phyloP scores from a whole-genome alignment of 2,888 invertebrate species.

The Furcula furcula region DNA sequence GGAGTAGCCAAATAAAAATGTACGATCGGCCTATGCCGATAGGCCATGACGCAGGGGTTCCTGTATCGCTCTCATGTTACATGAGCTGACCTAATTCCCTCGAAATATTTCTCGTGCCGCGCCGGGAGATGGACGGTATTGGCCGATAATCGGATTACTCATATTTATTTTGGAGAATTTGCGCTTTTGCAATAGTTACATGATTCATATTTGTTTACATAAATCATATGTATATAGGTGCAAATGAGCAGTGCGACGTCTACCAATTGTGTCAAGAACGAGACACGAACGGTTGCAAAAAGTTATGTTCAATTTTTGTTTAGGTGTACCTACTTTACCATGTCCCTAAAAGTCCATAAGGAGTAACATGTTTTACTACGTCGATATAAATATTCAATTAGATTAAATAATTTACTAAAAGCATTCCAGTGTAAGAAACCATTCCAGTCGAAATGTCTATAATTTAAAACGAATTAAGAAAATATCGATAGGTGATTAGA shows the following conservation, averaged over 20 bases:
- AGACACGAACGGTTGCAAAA: no score
- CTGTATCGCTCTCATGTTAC: conserved; percentile 55
- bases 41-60: conserved; percentile 50
- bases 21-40: conserved; percentile 55
- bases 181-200: conserved; percentile 2
- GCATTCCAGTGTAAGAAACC: no score
- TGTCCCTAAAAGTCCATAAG: no score
- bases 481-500: not conserved
- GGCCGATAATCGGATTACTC: conserved; percentile 17
- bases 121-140: conserved; percentile 27
- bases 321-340: no score
- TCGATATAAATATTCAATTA: no score
- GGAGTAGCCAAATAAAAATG: conserved; percentile 72
- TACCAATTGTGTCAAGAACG: conserved; percentile 56
- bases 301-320: no score
- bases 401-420: no score
- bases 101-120: conserved; percentile 39
- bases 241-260: conserved; percentile 26
- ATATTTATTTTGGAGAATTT: conserved; percentile 15
- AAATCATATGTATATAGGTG: conserved; percentile 6
- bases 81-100: conserved; percentile 61
- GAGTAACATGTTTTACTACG: no score
- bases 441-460: no score
- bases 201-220: conserved; percentile 2
- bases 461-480: conserved; percentile 2